Conservation (phyloP, 64 coral and sea anemone species). For the Platygyra sinensis region DNA sequence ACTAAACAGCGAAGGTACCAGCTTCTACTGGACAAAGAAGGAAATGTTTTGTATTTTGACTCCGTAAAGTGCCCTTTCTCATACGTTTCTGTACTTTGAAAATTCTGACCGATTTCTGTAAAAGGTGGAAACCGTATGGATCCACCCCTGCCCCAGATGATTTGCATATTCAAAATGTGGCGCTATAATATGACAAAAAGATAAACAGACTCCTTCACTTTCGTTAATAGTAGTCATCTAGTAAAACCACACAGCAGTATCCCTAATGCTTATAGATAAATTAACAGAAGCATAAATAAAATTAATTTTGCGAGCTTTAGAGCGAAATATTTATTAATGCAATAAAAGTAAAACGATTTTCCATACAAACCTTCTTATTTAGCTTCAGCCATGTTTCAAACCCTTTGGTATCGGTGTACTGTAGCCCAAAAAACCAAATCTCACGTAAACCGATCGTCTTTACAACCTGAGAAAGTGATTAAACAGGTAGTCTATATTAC, state of each 20-base stretch:
- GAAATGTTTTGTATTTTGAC: too few species aligned
- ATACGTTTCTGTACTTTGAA: neutral
- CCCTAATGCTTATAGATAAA: neutral
- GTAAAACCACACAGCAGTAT: neutral
- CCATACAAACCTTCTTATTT: conserved; percentile 83
- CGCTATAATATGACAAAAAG: neutral
- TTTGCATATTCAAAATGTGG: neutral
- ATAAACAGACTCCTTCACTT: neutral
- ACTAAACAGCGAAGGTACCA: too few species aligned
- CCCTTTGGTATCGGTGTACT: conserved; percentile 87
- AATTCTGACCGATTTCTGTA: neutral
- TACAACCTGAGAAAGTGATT: conserved; percentile 66
- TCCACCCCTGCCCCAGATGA: neutral
- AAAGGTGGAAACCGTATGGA: neutral
- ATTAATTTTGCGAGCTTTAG: neutral
- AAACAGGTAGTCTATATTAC: neutral
- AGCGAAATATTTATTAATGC: neutral
- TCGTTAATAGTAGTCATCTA: neutral
- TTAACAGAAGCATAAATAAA: neutral
- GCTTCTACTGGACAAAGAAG: too few species aligned
- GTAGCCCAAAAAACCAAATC: conserved; percentile 94
- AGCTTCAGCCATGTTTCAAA: conserved; percentile 84
- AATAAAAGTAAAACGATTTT: neutral
- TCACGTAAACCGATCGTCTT: conserved; percentile 95
- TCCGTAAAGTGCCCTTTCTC: too few species aligned